phyloP scores from a whole-genome alignment of 2,113 vertebrate species.

The Scophthalmus maximus region DNA sequence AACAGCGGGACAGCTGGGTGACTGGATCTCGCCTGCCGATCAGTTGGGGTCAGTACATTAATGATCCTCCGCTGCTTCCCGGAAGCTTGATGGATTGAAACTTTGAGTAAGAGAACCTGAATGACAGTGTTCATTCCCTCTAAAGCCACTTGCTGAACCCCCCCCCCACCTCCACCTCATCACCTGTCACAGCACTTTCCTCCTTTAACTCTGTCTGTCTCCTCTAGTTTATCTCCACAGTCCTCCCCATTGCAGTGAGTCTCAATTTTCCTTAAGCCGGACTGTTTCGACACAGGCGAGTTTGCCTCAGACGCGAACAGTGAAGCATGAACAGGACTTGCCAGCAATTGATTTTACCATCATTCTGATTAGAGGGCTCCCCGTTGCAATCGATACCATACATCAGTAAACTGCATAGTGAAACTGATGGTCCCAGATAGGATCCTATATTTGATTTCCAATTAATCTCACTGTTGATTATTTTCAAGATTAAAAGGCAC shows the following conservation, averaged over 20 bases:
- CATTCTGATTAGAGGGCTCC: conserved; percentile 80
- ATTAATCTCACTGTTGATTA: conserved; percentile 67
- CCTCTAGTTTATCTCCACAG: conserved; percentile 50
- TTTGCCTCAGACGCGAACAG: conserved; percentile 73
- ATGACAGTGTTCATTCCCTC: conserved; percentile 52
- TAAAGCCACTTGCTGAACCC: conserved; percentile 26
- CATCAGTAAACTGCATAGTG: conserved; percentile 73
- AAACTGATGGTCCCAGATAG: conserved; percentile 69
- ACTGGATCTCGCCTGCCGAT: conserved; percentile 37
- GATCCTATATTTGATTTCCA: conserved; percentile 69
- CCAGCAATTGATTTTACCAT: conserved; percentile 80
- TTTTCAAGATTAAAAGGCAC: conserved; percentile 66
- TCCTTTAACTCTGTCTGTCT: conserved; percentile 48
- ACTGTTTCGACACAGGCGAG: conserved; percentile 62
- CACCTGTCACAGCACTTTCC: conserved; percentile 28
- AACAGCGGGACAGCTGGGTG: conserved; percentile 16
- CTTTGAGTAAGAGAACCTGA: conserved; percentile 38
- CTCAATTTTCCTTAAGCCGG: conserved; percentile 68
- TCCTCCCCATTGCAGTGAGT: conserved; percentile 37
- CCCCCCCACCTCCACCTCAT: conserved; percentile 1
- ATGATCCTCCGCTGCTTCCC: conserved; percentile 27
- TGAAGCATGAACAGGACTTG: conserved; percentile 76
- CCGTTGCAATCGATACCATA: conserved; percentile 74
- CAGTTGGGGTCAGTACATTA: conserved; percentile 54
- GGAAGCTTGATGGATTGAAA: conserved; percentile 47